Conservation (phyloP, 2,113 vertebrate species). For the Coptodon rendalli region DNA sequence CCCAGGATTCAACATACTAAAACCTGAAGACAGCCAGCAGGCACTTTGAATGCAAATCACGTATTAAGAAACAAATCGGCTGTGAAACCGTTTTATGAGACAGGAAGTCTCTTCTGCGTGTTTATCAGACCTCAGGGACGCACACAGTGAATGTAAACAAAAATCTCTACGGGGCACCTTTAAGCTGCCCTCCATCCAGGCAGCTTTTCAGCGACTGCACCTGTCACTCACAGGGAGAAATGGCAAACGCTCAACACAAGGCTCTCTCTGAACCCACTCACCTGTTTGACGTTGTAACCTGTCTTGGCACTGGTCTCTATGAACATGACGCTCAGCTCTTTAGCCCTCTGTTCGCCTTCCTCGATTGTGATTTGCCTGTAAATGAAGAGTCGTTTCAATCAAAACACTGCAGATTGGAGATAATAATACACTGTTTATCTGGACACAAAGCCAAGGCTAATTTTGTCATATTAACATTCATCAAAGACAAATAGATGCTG, state of each 20-base stretch:
- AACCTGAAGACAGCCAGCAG: not conserved
- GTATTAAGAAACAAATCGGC: not conserved
- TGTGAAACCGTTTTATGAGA: not conserved
- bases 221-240: not conserved
- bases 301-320: constrained; percentile 83
- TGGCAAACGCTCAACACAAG: not conserved
- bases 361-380: constrained; percentile 89
- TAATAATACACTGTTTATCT: not conserved
- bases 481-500: not conserved
- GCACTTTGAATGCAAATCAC: not conserved
- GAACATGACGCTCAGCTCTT: constrained; percentile 92
- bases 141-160: not conserved
- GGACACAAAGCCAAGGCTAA: not conserved
- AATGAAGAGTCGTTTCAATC: not conserved
- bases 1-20: not conserved
- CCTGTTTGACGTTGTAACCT: constrained; percentile 78
- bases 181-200: not conserved
- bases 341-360: constrained; percentile 86
- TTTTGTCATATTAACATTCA: not conserved
- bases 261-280: constrained; percentile 6
- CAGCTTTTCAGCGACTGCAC: not conserved
- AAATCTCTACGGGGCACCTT: not conserved
- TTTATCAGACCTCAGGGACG: not conserved
- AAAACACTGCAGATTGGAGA: not conserved
- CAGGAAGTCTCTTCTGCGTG: not conserved